Percentiles rank a stretch among this genome's conserved stretches.
These are phyloP conservation scores for Protaetia brevitarsis DNA, from an alignment of 1,140 invertebrate genomes.

Conservation along the genomic window DNA sequence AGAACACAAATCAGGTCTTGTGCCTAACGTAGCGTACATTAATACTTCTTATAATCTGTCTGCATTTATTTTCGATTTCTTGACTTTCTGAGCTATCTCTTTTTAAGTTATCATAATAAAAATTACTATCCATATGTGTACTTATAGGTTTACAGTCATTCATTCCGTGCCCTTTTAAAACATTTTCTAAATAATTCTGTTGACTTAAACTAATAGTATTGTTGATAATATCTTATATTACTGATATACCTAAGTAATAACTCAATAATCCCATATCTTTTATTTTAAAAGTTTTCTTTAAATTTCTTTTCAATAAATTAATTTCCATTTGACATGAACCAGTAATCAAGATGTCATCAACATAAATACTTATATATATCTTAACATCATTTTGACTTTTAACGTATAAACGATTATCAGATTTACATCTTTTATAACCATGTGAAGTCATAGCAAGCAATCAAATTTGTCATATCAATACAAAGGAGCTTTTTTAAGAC, in stretches of 20 bases:
- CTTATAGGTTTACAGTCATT: conserved; percentile 21
- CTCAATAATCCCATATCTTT: conserved; percentile 23
- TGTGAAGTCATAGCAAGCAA: no score
- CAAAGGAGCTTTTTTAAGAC: no score
- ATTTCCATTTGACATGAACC: conserved; percentile 11
- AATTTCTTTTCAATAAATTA: not conserved
- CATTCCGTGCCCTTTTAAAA: conserved; percentile 20
- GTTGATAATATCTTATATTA: conserved; percentile 15
- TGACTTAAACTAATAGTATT: not conserved
- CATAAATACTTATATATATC: no score
- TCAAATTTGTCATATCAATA: no score
- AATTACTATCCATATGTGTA: conserved; percentile 25
- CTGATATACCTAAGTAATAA: conserved; percentile 22
- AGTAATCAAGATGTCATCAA: no score
- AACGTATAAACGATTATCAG: no score
- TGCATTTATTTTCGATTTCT: conserved; percentile 28
- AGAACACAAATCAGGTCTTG: conserved; percentile 29
- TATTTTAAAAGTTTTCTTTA: conserved; percentile 23
- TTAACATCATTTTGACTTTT: no score
- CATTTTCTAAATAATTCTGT: conserved; percentile 23
- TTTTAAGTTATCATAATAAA: conserved; percentile 12
- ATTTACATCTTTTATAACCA: no score
- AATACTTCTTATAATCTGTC: conserved; percentile 27
- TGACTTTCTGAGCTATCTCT: conserved; percentile 11
- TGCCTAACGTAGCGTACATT: conserved; percentile 31